Conservation (phyloP, 2,113 vertebrate species). For the Urocolius indicus region DNA sequence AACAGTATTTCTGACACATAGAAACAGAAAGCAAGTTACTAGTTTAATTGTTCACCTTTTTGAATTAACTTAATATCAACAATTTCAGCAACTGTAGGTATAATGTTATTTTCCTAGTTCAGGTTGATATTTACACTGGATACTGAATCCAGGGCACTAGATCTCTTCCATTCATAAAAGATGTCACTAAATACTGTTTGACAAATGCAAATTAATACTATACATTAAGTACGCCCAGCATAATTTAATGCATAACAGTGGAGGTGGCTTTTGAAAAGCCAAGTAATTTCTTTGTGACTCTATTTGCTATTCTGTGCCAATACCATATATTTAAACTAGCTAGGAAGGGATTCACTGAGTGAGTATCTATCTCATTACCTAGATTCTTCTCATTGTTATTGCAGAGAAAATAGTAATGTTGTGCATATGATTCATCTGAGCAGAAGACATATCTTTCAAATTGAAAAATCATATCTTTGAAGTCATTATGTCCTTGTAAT, state of each 20-base stretch:
- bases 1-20: not conserved
- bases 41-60: not conserved
- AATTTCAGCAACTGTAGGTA: not conserved
- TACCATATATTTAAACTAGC: not conserved
- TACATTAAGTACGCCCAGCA: not conserved
- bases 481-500: not conserved
- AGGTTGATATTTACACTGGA: not conserved
- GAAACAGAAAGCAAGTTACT: not conserved
- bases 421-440: not conserved
- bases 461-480: not conserved
- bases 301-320: not conserved
- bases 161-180: not conserved
- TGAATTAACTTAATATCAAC: not conserved
- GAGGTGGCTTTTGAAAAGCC: not conserved
- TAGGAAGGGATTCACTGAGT: rapidly evolving
- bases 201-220: not conserved
- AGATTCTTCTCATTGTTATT: not conserved
- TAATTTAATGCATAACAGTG: not conserved
- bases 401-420: not conserved
- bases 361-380: not conserved
- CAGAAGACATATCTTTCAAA: not conserved
- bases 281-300: not conserved
- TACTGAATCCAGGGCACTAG: not conserved
- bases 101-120: not conserved
- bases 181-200: not conserved